A percentile compares a stretch with the other conserved stretches of the same genome.
phyloP scores from a whole-genome alignment of 2,797 vertebrate species.

The Tympanoctomys barrerae region DNA sequence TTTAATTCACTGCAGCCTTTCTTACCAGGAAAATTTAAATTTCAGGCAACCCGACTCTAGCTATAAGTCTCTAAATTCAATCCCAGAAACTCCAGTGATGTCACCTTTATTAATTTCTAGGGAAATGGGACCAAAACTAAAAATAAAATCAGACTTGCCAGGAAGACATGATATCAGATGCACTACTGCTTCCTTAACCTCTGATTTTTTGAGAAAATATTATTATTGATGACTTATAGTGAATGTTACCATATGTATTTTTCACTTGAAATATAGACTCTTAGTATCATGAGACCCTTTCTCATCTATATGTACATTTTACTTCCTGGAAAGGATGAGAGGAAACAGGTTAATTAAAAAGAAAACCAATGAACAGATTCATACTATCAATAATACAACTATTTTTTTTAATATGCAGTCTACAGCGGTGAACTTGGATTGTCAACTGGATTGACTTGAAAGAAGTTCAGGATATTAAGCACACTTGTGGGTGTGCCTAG shows the following conservation, averaged over 20 bases:
- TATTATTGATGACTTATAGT: neutral
- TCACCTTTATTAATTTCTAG: constrained; percentile 6
- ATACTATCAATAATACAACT: neutral
- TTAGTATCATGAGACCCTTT: neutral
- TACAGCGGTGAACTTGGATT: neutral
- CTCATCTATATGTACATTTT: neutral
- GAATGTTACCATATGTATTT: neutral
- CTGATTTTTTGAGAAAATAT: neutral
- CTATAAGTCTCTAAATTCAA: neutral
- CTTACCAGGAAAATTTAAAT: neutral
- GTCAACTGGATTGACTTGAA: neutral
- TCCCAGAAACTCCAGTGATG: neutral
- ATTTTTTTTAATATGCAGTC: neutral
- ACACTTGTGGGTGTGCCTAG: neutral
- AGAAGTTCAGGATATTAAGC: no score
- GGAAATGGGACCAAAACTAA: neutral
- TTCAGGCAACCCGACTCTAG: neutral
- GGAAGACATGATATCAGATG: neutral
- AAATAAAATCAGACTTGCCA: neutral
- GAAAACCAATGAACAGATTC: neutral
- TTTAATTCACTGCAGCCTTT: neutral
- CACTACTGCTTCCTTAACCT: neutral
- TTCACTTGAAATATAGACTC: constrained; percentile 1
- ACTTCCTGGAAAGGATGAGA: neutral
- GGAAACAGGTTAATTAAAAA: neutral